Base-by-base conservation (phyloP, 2,888 invertebrate species). In the Ennomos quercinarius region DNA sequence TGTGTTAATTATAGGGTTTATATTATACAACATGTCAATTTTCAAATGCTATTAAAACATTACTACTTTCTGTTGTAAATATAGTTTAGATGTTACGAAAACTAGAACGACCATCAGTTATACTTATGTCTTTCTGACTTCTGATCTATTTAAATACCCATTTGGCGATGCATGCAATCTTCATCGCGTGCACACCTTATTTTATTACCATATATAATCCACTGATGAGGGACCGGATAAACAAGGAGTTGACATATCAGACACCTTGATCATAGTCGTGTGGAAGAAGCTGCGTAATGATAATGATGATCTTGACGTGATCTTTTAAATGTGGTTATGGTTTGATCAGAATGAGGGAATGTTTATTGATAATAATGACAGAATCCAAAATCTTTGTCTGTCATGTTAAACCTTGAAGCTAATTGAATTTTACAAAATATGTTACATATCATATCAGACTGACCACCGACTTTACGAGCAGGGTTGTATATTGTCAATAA, bases 241-340 rank as follows among this genome's bases (percentile, higher is more conserved):
- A 55, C 46, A 35, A 51, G 50, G 27, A 49, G 59, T 39, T 60
- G 50, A 60, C 54, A 49, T 48, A 55, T 60, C 54, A 10, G 48
- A 46, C 42, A 34, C 27, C 42, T 43, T 50, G 50, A 50, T 55
- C 50, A 43, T 50, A 38, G 34, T 8, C 17, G 35, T 42, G 41
- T 48, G 41, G 53, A 49, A 43, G 12, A 34, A 35, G 12, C 48
- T 43, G 9, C 9, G 17, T 53, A 51, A 42, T 48, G 35, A 48
- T 43, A 1, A 35, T 43, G 3, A 38, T 44, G 42, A 52, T 48
- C 39, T 37, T 34, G 43, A 47, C 34, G n/a, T 35, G 44, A 17
- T 43, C 51, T 40, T 46, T 12, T 40, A 17, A 45, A 40, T 40
- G 27, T 39, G 4, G 17, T 9, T 38, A 11, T 37, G 27, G 13